These are phyloP conservation scores for Ranitomeya imitator DNA, from an alignment of 2,113 vertebrate genomes.

Conservation along the genomic window DNA sequence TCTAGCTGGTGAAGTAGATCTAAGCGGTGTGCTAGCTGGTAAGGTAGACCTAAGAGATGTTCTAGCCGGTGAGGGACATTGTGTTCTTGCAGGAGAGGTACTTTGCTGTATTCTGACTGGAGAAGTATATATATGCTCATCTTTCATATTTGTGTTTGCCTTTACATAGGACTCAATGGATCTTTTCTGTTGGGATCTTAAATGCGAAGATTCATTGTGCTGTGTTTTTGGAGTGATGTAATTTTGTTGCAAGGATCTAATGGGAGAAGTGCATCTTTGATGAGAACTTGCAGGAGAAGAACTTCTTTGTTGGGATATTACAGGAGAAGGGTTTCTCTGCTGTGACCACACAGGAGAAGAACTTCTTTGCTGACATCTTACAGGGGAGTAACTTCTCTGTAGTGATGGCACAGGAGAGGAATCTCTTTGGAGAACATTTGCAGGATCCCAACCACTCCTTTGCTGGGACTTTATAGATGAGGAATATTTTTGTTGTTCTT, in stretches of 20 bases:
- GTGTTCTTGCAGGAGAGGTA: neutral
- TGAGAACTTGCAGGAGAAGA: neutral
- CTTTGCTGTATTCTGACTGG: neutral
- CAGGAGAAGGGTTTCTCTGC: constrained; percentile 7
- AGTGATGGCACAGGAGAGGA: neutral
- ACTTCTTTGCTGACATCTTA: constrained; percentile 7
- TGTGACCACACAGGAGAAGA: constrained; percentile 13
- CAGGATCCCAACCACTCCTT: neutral
- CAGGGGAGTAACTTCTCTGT: neutral
- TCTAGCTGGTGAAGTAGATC: no score
- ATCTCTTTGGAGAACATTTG: neutral
- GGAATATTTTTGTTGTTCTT: neutral
- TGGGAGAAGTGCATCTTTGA: neutral
- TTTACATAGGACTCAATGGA: neutral
- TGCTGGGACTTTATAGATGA: neutral
- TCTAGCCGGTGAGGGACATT: neutral
- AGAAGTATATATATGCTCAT: neutral
- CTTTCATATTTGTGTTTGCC: neutral
- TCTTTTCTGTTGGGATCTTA: neutral
- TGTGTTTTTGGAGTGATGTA: neutral
- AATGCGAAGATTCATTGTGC: neutral
- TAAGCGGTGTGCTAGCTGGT: neutral
- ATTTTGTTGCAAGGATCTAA: neutral
- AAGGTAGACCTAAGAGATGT: neutral
- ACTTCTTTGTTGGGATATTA: neutral